A percentile compares a stretch with the other conserved stretches of the same genome.
phyloP scores from a whole-genome alignment of 64 coral and sea anemone genomes.

The Stichodactyla helianthus region DNA sequence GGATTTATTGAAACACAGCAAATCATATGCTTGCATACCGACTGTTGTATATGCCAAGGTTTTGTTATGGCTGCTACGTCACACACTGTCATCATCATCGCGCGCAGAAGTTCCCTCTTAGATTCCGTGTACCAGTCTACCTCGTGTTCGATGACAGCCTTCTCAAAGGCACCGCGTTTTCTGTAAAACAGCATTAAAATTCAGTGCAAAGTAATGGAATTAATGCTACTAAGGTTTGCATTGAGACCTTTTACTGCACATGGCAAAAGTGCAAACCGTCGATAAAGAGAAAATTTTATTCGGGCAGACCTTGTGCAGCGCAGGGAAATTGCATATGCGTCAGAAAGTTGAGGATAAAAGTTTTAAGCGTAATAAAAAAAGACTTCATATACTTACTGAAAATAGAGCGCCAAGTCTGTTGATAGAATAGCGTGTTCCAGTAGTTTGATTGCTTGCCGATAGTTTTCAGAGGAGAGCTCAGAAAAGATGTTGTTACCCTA shows the following conservation, averaged over 20 bases:
- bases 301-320: too few species aligned
- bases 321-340: too few species aligned
- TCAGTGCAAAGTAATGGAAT: not conserved
- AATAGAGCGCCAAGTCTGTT: conserved; percentile 88
- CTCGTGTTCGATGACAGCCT: conserved; percentile 35
- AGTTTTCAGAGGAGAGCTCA: conserved; percentile 78
- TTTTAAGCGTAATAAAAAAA: not conserved
- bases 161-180: conserved; percentile 69
- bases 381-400: conserved; percentile 54
- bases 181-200: conserved; percentile 5
- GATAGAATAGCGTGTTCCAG: conserved; percentile 93
- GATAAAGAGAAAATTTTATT: too few species aligned
- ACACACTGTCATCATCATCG: conserved; percentile 99
- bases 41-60: conserved; percentile 81
- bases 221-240: not conserved
- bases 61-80: conserved; percentile 92
- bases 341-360: too few species aligned
- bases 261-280: too few species aligned
- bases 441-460: conserved; percentile 62
- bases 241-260: too few species aligned
- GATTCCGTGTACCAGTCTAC: conserved; percentile 30
- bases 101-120: conserved; percentile 64
- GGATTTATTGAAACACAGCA: not conserved
- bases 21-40: conserved; percentile 29
- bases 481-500: conserved; percentile 96